Conservation (phyloP, 2,113 vertebrate genomes). For the Pedetes capensis region DNA sequence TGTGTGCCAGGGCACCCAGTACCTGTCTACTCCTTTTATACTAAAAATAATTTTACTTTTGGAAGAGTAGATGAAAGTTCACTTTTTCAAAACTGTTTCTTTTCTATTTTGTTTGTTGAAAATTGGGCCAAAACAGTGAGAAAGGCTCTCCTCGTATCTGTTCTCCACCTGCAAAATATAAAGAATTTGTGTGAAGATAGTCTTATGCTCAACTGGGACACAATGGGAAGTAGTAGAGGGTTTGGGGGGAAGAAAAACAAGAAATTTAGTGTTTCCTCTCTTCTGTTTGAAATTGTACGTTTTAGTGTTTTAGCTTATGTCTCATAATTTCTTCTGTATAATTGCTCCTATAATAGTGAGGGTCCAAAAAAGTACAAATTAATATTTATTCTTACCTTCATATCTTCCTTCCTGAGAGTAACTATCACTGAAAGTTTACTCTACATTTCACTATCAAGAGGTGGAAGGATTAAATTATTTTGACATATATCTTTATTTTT, state of each 20-base stretch:
- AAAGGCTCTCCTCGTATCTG: neutral
- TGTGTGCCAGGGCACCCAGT: too few relatives aligned
- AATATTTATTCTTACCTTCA: neutral
- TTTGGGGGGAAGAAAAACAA: neutral
- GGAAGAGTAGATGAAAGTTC: neutral
- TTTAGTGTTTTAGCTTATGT: neutral
- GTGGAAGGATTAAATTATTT: neutral
- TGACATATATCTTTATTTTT: neutral
- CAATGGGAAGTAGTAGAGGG: neutral
- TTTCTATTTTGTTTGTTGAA: neutral
- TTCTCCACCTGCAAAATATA: neutral
- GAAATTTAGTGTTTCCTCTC: neutral
- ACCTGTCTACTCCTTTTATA: neutral
- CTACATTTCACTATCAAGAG: neutral
- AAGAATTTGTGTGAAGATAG: neutral
- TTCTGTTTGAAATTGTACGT: neutral
- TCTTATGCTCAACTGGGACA: neutral
- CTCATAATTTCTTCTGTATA: neutral
- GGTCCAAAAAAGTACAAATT: neutral
- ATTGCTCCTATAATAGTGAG: neutral
- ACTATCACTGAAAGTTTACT: neutral
- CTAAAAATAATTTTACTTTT: neutral
- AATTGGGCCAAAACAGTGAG: neutral
- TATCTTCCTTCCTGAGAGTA: neutral
- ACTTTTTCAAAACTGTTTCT: neutral